phyloP scores from a whole-genome alignment of 2,797 vertebrate species.

The Pantherophis alleghaniensis region DNA sequence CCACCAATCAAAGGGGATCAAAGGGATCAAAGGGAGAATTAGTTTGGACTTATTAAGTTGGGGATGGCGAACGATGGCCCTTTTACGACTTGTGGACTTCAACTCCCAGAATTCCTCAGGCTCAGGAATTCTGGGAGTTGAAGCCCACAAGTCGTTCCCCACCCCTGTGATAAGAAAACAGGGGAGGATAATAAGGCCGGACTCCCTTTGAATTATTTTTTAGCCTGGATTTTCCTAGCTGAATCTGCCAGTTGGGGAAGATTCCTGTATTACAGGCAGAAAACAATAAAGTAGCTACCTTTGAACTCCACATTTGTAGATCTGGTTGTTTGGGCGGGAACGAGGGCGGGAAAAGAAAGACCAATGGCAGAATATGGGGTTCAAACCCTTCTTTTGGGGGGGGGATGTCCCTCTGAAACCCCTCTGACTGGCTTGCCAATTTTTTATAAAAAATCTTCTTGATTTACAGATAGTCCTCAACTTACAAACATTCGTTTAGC shows the following conservation, averaged over 20 bases:
- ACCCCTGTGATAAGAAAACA: no score
- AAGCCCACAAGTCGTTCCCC: no score
- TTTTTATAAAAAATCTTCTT: neutral
- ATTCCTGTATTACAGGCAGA: no score
- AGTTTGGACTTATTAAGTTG: accelerated
- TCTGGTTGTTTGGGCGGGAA: neutral
- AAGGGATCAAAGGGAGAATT: no score
- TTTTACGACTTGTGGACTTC: neutral
- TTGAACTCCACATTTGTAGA: neutral
- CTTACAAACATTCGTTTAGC: neutral
- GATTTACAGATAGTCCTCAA: neutral
- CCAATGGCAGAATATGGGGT: accelerated
- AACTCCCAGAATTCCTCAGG: neutral
- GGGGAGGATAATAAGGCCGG: no score
- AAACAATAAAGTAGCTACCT: no score
- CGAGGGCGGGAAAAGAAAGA: neutral
- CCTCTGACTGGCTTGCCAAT: neutral
- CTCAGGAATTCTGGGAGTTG: no score
- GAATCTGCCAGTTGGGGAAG: no score
- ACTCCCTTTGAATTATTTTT: no score
- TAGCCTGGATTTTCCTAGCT: no score
- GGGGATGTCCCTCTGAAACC: neutral
- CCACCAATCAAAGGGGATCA: no score
- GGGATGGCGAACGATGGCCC: no score
- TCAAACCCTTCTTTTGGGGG: neutral